Evolutionary conservation across 1,140 invertebrate species (phyloP), one percentile per base, ranked within the genome.

Genomic region (Drosophila busckii): DNA sequence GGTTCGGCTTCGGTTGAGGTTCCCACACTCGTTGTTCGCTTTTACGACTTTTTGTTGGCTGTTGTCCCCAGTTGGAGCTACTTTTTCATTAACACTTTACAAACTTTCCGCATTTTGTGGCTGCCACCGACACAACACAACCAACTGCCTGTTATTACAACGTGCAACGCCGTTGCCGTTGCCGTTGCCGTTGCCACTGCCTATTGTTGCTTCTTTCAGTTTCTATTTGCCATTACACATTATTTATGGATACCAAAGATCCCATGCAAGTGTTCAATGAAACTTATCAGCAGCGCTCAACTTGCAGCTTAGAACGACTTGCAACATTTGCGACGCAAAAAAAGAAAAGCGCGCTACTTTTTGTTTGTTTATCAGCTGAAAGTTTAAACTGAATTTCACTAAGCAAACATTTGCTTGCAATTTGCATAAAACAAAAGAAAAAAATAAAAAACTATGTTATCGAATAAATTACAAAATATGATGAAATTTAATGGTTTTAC

Each of bases 11-110:
- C 31, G 52, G 29, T 71, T 41, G 40, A 31, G 75, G 75, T 80
- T 78, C 73, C 73, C 73, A 80, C 73, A 80, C 73, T 78, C 73
- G 70, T 64, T 65, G 50, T 71, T 56, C 61, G 61, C n/a, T 55
- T 67, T 78, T 78, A 76, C 71, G 62, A 78, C 50, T 52, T 65
- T 63, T 52, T 41, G 31, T 38, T 12, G 25, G 26, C 35, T 23
- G 29, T 6, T 7, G 10, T 23, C 8, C 49, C 48, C 56, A 41
- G 23, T 63, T 50, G 59, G 35, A 55, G 64, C 75, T 80, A 82
- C 73, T 80, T 80, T 78, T 80, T 80, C 73, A 80, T 80, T 80
- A 80, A 80, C 73, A 80, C 73, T 80, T 80, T 64, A 78, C 73
- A 78, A 80, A 80, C 73, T 78, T 80, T 80, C 68, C 68, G 75